Evolutionary conservation across 1,140 invertebrate species (phyloP).

Genomic region (Uloborus diversus): DNA sequence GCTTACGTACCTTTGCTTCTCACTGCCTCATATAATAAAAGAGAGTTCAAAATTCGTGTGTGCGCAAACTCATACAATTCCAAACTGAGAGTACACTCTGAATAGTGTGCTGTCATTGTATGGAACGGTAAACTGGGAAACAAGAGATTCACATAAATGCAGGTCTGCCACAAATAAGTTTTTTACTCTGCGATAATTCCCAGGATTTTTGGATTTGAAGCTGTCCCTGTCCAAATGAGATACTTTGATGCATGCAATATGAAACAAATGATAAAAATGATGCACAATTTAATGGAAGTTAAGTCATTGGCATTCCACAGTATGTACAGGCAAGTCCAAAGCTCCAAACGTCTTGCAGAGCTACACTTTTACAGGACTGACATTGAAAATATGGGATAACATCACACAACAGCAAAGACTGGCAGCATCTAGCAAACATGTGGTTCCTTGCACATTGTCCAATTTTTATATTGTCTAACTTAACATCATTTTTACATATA

Average conservation of each 20-base stretch:
- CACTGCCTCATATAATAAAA: too few relatives aligned
- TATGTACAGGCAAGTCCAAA: constrained; percentile 22
- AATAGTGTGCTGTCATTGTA: too few relatives aligned
- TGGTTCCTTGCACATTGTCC: constrained; percentile 26
- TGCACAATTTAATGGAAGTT: neutral
- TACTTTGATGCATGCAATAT: neutral
- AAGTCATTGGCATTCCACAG: constrained; percentile 33
- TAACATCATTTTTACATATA: constrained; percentile 34
- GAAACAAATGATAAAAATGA: neutral
- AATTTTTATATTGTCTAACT: constrained; percentile 18
- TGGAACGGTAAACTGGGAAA: too few relatives aligned
- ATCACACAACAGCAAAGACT: constrained; percentile 25
- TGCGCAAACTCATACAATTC: too few relatives aligned
- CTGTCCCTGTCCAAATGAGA: too few relatives aligned
- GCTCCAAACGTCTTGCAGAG: constrained; percentile 34
- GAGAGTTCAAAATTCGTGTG: too few relatives aligned
- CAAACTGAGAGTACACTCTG: too few relatives aligned
- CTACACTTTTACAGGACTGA: constrained; percentile 13
- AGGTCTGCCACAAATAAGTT: too few relatives aligned
- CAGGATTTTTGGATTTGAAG: too few relatives aligned
- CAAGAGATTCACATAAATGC: too few relatives aligned
- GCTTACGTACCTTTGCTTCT: too few relatives aligned
- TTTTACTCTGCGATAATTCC: too few relatives aligned
- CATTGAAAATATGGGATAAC: constrained; percentile 9
- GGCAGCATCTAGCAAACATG: constrained; percentile 33